Base-by-base conservation (phyloP, 2,797 vertebrate genomes). In the Sebastes glaucus region DNA sequence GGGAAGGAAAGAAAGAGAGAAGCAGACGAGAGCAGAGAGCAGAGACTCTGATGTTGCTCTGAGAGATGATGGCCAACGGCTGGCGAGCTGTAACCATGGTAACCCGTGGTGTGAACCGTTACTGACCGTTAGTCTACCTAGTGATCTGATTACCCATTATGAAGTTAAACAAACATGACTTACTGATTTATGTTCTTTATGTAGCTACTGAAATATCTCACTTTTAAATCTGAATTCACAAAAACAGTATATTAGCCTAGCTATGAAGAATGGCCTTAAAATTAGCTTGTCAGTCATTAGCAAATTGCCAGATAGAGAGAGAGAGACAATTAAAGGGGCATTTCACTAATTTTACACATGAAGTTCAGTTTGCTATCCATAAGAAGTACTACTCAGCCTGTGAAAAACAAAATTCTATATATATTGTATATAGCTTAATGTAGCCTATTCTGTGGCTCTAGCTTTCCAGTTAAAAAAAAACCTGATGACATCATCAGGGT, bases 21-120 rank as follows among this genome's bases (percentile, higher is more conserved):
- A 42, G 76, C 57, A 55, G 84, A 81, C 23, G 69, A 70, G 69
- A 55, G 1, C 42, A 27, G 71, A 71, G 69, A 55, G 8, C 42
- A 28, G 71, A 57, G 84, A 85, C 76, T 83, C 83, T 46, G 33
- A 46, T 70, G 62, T 3, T 32, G 59, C 30, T 77, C 73, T 3
- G 71, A 1, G 46, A 64, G 30, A 42, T 46, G 64, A 72, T 28
- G 69, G 33, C 46, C 59, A 27, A 63, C 35, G 38, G 46, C 57
- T 7, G 57, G 7, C 22, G 20, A 16, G 20, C 11, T 23, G 67
- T 5, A 52, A 61, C 69, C 53, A 27, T 9, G 18, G 56, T 28
- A 46, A 60, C 33, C 28, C 18, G 9, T 9, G 4, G 13, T 5
- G 32, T 11, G 18, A 20, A 38, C 20, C 5, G 22, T 33, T 10